These are phyloP conservation scores for Diprion similis DNA, from an alignment of 1,140 invertebrate genomes.

Conservation along the genomic window DNA sequence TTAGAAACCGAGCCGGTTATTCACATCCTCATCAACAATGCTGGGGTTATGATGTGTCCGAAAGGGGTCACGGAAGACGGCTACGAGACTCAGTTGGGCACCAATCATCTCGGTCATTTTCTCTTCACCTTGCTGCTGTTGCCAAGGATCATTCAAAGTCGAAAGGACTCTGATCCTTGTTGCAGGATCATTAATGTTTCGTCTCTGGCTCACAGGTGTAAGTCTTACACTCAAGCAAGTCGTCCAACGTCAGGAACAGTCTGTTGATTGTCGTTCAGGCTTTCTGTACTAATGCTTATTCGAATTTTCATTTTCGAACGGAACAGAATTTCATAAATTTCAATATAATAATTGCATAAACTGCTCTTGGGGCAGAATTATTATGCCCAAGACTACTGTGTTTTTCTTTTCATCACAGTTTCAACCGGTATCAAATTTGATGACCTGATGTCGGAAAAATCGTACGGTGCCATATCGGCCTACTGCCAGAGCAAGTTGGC, in stretches of 20 bases:
- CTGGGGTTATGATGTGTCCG: slow-evolving; percentile 78
- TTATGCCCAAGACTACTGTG: background rate
- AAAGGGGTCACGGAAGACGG: slow-evolving; percentile 75
- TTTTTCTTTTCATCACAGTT: slow-evolving; percentile 27
- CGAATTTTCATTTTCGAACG: background rate
- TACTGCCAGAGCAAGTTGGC: slow-evolving; percentile 80
- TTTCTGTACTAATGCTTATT: background rate
- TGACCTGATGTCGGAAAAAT: slow-evolving; percentile 72
- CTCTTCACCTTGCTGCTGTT: slow-evolving; percentile 82
- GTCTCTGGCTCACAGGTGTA: slow-evolving; percentile 68
- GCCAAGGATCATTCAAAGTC: slow-evolving; percentile 62
- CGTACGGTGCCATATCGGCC: slow-evolving; percentile 66
- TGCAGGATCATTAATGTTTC: slow-evolving; percentile 75
- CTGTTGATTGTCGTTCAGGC: no score
- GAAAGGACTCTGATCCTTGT: slow-evolving; percentile 60
- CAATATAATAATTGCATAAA: slow-evolving; percentile 54
- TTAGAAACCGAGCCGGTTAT: slow-evolving; percentile 67
- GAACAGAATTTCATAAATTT: slow-evolving; percentile 31
- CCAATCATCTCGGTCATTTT: slow-evolving; percentile 86
- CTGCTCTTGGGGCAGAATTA: background rate
- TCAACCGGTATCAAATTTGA: slow-evolving; percentile 70
- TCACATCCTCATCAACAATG: slow-evolving; percentile 84
- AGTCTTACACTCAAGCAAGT: slow-evolving; percentile 26
- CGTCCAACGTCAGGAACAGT: background rate
- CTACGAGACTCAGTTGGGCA: slow-evolving; percentile 80